Percentiles rank a stretch among this genome's conserved stretches.
These are phyloP conservation scores for Digitonthophagus gazella DNA, from an alignment of 2,888 invertebrate genomes.

Conservation along the genomic window DNA sequence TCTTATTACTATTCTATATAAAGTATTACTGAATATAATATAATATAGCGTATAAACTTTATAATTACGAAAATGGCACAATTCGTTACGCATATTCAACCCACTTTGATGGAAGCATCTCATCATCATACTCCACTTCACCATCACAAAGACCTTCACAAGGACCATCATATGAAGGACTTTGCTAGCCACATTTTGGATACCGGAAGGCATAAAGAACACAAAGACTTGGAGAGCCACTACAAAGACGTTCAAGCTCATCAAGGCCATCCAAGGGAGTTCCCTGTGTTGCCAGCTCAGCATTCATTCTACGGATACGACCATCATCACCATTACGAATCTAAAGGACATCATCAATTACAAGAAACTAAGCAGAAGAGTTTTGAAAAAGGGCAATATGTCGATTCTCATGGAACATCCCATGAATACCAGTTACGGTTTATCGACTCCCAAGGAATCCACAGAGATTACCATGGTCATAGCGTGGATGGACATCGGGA, in stretches of 20 bases:
- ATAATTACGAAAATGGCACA: conserved; percentile 53
- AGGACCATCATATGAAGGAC: conserved; percentile 39
- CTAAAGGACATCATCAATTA: conserved; percentile 26
- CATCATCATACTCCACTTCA: conserved; percentile 58
- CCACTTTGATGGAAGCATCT: conserved; percentile 58
- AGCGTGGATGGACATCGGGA: conserved; percentile 38
- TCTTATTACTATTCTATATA: no score
- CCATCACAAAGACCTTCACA: conserved; percentile 53
- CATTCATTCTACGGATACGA: conserved; percentile 33
- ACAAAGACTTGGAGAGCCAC: conserved; percentile 36
- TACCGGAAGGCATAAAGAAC: conserved; percentile 33
- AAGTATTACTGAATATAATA: no score
- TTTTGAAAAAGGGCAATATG: conserved; percentile 44
- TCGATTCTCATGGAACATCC: conserved; percentile 48
- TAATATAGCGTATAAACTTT: not conserved
- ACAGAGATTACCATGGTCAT: conserved; percentile 48
- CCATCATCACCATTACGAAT: conserved; percentile 36
- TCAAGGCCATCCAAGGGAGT: conserved; percentile 41
- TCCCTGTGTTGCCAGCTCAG: conserved; percentile 44
- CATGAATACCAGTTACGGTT: conserved; percentile 49
- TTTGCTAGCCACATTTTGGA: conserved; percentile 35
- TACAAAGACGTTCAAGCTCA: conserved; percentile 38
- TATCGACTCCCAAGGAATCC: conserved; percentile 49
- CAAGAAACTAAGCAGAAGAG: conserved; percentile 33
- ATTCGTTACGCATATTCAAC: conserved; percentile 61